Percentiles rank a stretch among this genome's conserved stretches.
phyloP scores from a whole-genome alignment of 1,140 invertebrate species.

The Catajapyx aquilonaris region DNA sequence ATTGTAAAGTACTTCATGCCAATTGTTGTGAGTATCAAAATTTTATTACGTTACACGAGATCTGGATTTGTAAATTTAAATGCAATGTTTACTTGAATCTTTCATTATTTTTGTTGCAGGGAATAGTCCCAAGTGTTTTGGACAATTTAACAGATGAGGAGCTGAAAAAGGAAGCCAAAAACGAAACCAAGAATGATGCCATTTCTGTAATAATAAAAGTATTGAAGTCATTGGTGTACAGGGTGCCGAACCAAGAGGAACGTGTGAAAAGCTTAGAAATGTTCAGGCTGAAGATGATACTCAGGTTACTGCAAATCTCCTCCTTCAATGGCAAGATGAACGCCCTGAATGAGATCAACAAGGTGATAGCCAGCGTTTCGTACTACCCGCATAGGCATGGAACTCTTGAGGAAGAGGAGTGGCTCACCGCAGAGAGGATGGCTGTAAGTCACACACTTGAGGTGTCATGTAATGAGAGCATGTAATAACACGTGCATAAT shows the following conservation, averaged over 20 bases:
- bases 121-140: constrained; percentile 73
- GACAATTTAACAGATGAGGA: constrained; percentile 94
- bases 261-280: constrained; percentile 77
- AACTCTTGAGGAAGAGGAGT: constrained; percentile 65
- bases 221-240: constrained; percentile 64
- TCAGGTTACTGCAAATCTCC: constrained; percentile 80
- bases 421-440: constrained; percentile 81
- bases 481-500: no score
- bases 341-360: constrained; percentile 95
- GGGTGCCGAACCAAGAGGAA: constrained; percentile 58
- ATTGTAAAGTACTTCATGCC: constrained; percentile 85
- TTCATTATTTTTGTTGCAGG: constrained; percentile 29
- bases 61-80: not conserved
- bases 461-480: no score
- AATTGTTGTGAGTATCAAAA: constrained; percentile 47
- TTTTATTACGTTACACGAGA: not conserved
- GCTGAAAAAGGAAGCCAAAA: constrained; percentile 88
- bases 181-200: constrained; percentile 82
- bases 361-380: constrained; percentile 76
- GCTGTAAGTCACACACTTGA: constrained; percentile 59
- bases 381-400: constrained; percentile 56
- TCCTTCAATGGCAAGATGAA: constrained; percentile 99
- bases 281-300: constrained; percentile 89
- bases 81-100: not conserved
- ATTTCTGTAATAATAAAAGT: constrained; percentile 76